A percentile compares a stretch with the other conserved stretches of the same genome.
These are phyloP conservation scores for Hemitrygon akajei DNA, from an alignment of 2,797 vertebrate species.

Conservation along the genomic window DNA sequence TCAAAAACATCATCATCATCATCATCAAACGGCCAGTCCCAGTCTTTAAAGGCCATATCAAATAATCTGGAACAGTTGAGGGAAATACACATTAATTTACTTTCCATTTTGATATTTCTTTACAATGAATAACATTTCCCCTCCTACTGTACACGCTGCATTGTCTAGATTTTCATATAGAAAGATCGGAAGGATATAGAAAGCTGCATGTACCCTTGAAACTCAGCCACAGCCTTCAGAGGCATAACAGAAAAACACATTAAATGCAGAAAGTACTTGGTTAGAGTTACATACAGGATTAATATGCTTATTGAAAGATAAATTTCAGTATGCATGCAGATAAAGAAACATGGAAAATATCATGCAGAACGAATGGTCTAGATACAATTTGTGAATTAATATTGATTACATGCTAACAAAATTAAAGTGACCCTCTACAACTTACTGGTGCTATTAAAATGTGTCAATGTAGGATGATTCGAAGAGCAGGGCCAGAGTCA, in stretches of 20 bases:
- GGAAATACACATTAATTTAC: background rate
- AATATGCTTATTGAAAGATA: no score
- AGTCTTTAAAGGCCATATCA: conserved; percentile 86
- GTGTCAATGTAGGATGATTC: conserved; percentile 65
- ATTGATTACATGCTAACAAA: conserved; percentile 42
- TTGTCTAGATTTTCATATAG: background rate
- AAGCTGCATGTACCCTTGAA: background rate
- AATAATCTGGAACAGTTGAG: conserved; percentile 76
- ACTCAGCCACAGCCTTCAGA: background rate
- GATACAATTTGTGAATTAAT: conserved; percentile 41
- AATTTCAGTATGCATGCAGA: conserved; percentile 6
- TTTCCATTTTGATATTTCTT: conserved; percentile 1
- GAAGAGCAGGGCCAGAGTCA: conserved; percentile 64
- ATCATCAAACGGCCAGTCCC: conserved; percentile 93
- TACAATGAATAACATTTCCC: background rate
- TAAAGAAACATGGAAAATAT: background rate
- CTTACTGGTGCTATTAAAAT: conserved; percentile 50
- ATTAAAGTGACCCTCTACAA: conserved; percentile 45
- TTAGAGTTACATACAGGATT: background rate
- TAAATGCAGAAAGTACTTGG: background rate
- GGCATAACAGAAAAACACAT: background rate
- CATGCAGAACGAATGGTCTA: background rate
- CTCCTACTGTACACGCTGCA: background rate
- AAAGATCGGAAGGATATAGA: background rate
- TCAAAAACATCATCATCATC: conserved; percentile 84